Percentiles rank a stretch among this genome's conserved stretches.
Evolutionary conservation across 2,888 invertebrate genomes (phyloP).

Genomic region (Eupithecia pulchellata): DNA sequence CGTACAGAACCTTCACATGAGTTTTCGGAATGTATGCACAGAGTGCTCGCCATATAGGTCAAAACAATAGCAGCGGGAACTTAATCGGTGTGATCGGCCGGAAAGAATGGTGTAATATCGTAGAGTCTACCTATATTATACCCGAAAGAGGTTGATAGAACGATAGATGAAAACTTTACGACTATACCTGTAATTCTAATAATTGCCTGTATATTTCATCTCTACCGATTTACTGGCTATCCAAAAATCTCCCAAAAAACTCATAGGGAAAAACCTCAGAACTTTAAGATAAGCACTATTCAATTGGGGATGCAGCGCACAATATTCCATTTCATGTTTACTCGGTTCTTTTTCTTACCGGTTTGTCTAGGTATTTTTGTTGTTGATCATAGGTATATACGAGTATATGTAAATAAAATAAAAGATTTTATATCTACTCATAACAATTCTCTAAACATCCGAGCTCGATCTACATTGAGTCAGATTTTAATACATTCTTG

Average conservation of each 20-base stretch:
- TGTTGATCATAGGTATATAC: not conserved
- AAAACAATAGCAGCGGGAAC: constrained; percentile 3
- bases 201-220: not conserved
- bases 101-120: not conserved
- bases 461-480: not conserved
- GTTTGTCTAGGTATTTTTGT: not conserved
- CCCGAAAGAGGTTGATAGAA: not conserved
- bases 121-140: not conserved
- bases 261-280: not conserved
- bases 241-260: not conserved
- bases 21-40: constrained; percentile 4
- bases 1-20: not conserved
- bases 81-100: not conserved
- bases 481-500: not conserved
- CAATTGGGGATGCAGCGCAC: not conserved
- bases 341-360: not conserved
- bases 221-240: not conserved
- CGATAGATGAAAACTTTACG: not conserved
- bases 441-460: not conserved
- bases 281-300: not conserved
- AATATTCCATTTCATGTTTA: not conserved
- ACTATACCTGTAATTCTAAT: not conserved
- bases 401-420: not conserved
- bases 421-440: not conserved
- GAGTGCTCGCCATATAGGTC: not conserved